Conservation (phyloP, 1,140 invertebrate species). For the Heterodera schachtii region DNA sequence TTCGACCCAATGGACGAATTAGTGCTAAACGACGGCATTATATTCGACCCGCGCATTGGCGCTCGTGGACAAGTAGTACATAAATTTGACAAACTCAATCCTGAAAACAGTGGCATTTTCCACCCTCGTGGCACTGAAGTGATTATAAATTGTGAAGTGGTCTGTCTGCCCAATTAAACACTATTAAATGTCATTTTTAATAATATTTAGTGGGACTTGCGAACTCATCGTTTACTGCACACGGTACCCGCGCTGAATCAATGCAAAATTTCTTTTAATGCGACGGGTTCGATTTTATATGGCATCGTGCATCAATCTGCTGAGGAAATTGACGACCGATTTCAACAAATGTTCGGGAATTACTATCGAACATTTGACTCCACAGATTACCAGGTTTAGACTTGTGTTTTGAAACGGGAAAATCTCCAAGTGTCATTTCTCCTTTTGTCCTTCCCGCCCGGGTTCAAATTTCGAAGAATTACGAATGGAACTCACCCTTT, state of each 20-base stretch:
- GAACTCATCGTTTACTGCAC: constrained; percentile 88
- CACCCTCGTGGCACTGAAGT: constrained; percentile 83
- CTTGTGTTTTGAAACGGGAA: neutral
- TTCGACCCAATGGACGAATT: constrained; percentile 91
- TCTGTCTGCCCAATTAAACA: constrained; percentile 37
- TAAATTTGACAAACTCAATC: constrained; percentile 96
- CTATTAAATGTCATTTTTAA: constrained; percentile 67
- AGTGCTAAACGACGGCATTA: constrained; percentile 88
- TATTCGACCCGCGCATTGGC: constrained; percentile 87
- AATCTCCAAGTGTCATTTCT: no score
- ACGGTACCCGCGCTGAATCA: constrained; percentile 89
- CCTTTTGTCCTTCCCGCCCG: no score
- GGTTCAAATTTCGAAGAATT: neutral
- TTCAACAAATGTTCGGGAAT: constrained; percentile 74
- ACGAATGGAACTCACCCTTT: no score
- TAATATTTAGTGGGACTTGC: constrained; percentile 87
- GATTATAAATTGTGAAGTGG: constrained; percentile 72
- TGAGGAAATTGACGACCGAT: constrained; percentile 72
- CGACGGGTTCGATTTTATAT: constrained; percentile 70
- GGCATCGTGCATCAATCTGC: constrained; percentile 66
- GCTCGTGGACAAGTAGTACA: constrained; percentile 73
- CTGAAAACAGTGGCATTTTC: constrained; percentile 89
- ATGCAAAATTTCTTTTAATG: constrained; percentile 73
- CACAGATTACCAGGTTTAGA: constrained; percentile 77
- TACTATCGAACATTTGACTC: constrained; percentile 92